phyloP scores from a whole-genome alignment of 2,797 vertebrate species.

The Ciconia nigra region DNA sequence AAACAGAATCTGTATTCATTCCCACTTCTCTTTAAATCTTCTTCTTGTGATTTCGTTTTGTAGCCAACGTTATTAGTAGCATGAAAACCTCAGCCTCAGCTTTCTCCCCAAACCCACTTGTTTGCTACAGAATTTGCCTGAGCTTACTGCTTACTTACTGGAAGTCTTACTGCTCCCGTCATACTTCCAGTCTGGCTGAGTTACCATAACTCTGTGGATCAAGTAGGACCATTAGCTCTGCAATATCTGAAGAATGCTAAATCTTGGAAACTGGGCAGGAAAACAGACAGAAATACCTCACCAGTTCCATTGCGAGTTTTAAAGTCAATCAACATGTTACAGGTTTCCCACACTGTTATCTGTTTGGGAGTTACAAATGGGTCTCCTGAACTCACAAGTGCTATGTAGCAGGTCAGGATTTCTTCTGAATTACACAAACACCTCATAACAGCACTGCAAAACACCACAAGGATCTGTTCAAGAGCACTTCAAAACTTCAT shows the following conservation, averaged over 20 bases:
- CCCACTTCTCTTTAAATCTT: not conserved
- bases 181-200: not conserved
- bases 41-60: not conserved
- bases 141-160: not conserved
- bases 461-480: not conserved
- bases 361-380: not conserved
- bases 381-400: not conserved
- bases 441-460: not conserved
- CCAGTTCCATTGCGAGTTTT: not conserved
- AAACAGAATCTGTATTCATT: not conserved
- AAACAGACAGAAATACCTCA: not conserved
- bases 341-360: not conserved
- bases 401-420: not conserved
- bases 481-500: not conserved
- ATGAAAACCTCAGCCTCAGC: not conserved
- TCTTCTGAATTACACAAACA: not conserved
- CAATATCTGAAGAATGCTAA: not conserved
- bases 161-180: not conserved
- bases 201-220: not conserved
- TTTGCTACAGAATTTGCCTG: not conserved
- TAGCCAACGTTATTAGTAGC: not conserved
- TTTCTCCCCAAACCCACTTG: not conserved
- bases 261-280: not conserved
- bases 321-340: not conserved
- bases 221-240: not conserved